Conservation (phyloP, 1,140 invertebrate genomes). For the Nasonia vitripennis region DNA sequence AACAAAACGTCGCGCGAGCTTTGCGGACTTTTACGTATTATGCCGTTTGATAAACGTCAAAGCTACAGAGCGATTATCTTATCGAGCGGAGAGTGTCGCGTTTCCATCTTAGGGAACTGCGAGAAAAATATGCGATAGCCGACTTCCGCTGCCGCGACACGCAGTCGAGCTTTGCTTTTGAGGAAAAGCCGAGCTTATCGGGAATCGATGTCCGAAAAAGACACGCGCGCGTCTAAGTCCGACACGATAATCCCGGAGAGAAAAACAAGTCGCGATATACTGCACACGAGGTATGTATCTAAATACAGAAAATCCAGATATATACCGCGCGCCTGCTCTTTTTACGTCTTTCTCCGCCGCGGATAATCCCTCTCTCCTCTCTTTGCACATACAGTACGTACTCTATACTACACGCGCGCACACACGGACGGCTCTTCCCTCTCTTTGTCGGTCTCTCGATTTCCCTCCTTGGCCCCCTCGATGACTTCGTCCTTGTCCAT, state of each 20-base stretch:
- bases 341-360: constrained; percentile 28
- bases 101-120: not conserved
- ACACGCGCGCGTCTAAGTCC: no score
- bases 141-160: not conserved
- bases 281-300: not conserved
- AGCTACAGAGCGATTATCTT: not conserved
- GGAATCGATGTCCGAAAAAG: no score
- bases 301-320: constrained; percentile 33
- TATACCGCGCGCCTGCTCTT: constrained; percentile 14
- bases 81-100: not conserved
- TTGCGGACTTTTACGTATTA: no score
- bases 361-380: constrained; percentile 11
- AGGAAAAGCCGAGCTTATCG: no score
- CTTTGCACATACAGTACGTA: not conserved
- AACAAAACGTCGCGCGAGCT: constrained; percentile 10
- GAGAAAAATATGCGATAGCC: not conserved
- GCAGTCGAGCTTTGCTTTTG: no score
- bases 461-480: constrained; percentile 40
- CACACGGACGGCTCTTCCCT: not conserved
- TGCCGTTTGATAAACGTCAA: not conserved
- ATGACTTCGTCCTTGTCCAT: constrained; percentile 48
- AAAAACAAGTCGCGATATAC: not conserved
- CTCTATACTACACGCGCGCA: not conserved
- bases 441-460: constrained; percentile 35
- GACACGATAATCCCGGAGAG: not conserved